Conservation (phyloP, 2,888 invertebrate species). For the Acleris sparsana region DNA sequence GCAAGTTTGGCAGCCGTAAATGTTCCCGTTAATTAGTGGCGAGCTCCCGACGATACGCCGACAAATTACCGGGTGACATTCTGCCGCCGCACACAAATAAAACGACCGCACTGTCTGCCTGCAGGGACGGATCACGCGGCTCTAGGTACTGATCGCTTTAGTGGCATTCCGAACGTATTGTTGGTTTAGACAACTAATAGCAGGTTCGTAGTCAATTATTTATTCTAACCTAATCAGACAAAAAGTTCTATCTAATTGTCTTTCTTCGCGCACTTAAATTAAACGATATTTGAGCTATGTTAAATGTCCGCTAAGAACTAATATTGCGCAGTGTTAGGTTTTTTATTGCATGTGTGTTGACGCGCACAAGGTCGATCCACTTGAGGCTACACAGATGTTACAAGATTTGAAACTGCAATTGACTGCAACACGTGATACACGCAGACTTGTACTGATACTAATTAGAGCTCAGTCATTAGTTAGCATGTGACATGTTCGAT, state of each 20-base stretch:
- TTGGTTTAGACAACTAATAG: too few species aligned
- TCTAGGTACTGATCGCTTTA: conserved; percentile 1
- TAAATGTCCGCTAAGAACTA: too few species aligned
- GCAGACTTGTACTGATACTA: conserved; percentile 61
- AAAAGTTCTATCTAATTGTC: too few species aligned
- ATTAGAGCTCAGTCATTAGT: conserved; percentile 54
- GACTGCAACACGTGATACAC: conserved; percentile 18
- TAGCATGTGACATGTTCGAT: conserved; percentile 48
- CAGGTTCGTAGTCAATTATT: too few species aligned
- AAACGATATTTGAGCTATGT: conserved; percentile 1
- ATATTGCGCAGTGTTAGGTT: conserved; percentile 1
- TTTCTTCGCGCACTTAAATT: too few species aligned
- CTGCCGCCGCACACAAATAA: conserved; percentile 62
- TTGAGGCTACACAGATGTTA: conserved; percentile 18
- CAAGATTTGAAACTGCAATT: conserved; percentile 26
- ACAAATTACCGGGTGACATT: conserved; percentile 71
- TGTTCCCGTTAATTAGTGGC: conserved; percentile 77
- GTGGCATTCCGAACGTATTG: too few species aligned
- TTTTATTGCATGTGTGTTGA: conserved; percentile 12
- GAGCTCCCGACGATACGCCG: conserved; percentile 63
- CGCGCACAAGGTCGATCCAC: conserved; percentile 20
- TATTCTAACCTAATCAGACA: too few species aligned
- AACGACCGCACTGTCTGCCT: conserved; percentile 46
- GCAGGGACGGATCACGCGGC: conserved; percentile 36
- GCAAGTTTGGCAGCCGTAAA: conserved; percentile 73